Evolutionary conservation across 1,140 invertebrate genomes (phyloP).

Genomic region (Spodoptera litura): DNA sequence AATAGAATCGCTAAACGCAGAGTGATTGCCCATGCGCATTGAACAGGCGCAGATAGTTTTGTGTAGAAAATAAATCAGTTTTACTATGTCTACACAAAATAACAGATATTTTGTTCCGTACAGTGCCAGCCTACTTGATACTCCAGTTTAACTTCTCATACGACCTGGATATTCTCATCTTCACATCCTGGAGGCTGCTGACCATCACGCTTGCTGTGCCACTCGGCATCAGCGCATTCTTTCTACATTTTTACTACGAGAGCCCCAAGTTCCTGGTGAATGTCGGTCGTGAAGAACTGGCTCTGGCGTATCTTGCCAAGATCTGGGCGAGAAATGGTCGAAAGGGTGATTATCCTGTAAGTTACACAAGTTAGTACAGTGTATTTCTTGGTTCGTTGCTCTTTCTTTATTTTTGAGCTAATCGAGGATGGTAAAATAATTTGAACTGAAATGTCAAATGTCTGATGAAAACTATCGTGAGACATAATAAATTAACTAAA

Average conservation of each 20-base stretch:
- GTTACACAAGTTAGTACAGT: no score
- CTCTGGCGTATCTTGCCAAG: constrained; percentile 79
- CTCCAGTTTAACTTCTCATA: constrained; percentile 44
- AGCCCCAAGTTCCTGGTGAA: constrained; percentile 88
- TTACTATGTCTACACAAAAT: not conserved
- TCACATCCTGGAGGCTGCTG: constrained; percentile 89
- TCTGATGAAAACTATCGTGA: no score
- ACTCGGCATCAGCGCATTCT: constrained; percentile 84
- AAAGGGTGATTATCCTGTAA: constrained; percentile 57
- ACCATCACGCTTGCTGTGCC: constrained; percentile 87
- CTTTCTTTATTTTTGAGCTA: no score
- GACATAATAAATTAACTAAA: no score
- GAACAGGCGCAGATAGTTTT: no score
- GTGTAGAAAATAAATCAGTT: no score
- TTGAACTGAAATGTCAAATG: no score
- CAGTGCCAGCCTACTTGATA: constrained; percentile 49
- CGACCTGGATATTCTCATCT: constrained; percentile 62
- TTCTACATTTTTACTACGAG: constrained; percentile 87
- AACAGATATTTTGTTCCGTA: not conserved
- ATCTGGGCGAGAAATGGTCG: constrained; percentile 84
- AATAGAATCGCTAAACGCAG: no score
- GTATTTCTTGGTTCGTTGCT: not conserved
- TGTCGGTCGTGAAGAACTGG: constrained; percentile 82
- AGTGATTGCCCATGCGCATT: no score
- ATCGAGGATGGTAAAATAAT: not conserved